Evolutionary conservation across 2,888 invertebrate genomes (phyloP).

Genomic region (Mantis religiosa): DNA sequence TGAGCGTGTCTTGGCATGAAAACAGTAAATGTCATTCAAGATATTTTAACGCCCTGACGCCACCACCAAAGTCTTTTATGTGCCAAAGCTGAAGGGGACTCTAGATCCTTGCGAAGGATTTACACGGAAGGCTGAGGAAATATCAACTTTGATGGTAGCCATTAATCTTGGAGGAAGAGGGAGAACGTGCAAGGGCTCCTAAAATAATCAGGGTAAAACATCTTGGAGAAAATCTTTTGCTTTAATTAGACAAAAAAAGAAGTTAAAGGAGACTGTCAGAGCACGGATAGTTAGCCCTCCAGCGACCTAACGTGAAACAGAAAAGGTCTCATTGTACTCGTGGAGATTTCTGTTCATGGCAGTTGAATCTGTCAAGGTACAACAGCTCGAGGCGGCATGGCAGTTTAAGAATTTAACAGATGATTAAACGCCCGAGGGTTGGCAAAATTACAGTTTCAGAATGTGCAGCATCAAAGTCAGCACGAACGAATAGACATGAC

Average conservation of each 20-base stretch:
- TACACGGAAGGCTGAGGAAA: background rate
- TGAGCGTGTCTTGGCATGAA: background rate
- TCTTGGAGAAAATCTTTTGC: background rate
- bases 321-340: background rate
- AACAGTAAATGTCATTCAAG: constrained; percentile 15
- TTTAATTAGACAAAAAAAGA: constrained; percentile 2
- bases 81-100: background rate
- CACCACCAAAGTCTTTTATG: background rate
- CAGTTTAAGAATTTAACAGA: background rate
- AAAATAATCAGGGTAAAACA: background rate
- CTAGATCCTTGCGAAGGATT: background rate
- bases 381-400: background rate
- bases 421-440: background rate
- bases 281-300: background rate
- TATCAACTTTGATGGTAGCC: background rate
- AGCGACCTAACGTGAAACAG: background rate
- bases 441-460: background rate
- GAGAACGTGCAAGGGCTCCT: background rate
- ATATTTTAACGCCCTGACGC: constrained; percentile 1
- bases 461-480: background rate
- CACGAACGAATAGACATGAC: background rate
- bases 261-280: background rate
- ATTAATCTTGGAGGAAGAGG: background rate
- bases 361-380: background rate
- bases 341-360: background rate